Percentiles rank a stretch among this genome's conserved stretches.
Evolutionary conservation across 2,888 invertebrate species (phyloP).

Genomic region (Eueremaeus valkanovi): DNA sequence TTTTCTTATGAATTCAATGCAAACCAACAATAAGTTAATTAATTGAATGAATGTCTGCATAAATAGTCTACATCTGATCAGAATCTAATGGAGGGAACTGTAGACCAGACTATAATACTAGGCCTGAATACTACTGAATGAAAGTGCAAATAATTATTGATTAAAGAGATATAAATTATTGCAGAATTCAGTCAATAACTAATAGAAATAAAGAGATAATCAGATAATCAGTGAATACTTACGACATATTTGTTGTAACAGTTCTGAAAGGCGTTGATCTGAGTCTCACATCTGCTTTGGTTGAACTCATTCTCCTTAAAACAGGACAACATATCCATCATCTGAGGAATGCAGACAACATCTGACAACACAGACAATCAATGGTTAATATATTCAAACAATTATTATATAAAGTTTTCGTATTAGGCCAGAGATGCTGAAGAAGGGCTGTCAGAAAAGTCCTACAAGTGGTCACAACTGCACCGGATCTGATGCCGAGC

Average conservation of each 20-base stretch:
- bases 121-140: no score
- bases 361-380: conserved; percentile 17
- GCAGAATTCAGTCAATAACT: neutral
- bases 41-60: neutral
- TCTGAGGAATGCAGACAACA: conserved; percentile 38
- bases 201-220: no score
- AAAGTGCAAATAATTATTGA: no score
- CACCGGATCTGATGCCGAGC: no score
- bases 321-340: conserved; percentile 42
- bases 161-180: neutral
- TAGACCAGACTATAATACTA: no score
- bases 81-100: no score
- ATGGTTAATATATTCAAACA: neutral
- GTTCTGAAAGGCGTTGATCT: conserved; percentile 35
- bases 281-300: conserved; percentile 33
- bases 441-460: no score
- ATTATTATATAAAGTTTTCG: neutral
- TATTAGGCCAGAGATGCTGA: no score
- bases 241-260: conserved; percentile 39
- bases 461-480: no score
- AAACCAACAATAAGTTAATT: neutral
- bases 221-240: conserved; percentile 13
- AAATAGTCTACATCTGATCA: no score
- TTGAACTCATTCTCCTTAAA: conserved; percentile 39
- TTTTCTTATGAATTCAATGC: neutral